Conservation (phyloP, 2,888 invertebrate genomes). For the Acleris literana region DNA sequence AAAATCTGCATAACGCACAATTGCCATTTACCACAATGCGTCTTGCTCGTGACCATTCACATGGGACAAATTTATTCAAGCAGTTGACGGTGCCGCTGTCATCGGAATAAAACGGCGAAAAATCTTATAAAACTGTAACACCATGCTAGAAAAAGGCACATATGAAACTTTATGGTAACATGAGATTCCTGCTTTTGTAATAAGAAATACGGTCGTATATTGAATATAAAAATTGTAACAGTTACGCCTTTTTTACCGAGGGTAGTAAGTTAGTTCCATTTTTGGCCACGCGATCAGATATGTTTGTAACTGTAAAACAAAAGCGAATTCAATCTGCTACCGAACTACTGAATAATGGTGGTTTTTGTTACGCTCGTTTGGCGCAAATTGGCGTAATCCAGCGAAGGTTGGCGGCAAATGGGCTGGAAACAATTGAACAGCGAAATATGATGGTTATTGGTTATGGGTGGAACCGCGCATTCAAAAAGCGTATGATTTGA, state of each 20-base stretch:
- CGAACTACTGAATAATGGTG: slow-evolving; percentile 34
- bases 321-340: slow-evolving; percentile 34
- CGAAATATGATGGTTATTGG: slow-evolving; percentile 23
- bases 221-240: too few species aligned
- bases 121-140: background rate
- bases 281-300: slow-evolving; percentile 13
- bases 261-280: background rate
- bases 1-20: slow-evolving; percentile 19
- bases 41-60: slow-evolving; percentile 14
- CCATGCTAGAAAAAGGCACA: too few species aligned
- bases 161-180: too few species aligned
- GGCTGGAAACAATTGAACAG: slow-evolving; percentile 44
- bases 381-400: slow-evolving; percentile 51
- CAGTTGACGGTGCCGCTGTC: slow-evolving; percentile 19
- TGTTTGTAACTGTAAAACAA: slow-evolving; percentile 27
- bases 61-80: slow-evolving; percentile 6
- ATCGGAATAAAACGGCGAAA: background rate
- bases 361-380: slow-evolving; percentile 52
- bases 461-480: slow-evolving; percentile 3
- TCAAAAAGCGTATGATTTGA: slow-evolving; percentile 1
- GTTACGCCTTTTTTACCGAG: too few species aligned
- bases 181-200: too few species aligned
- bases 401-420: slow-evolving; percentile 49
- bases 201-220: too few species aligned
- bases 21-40: slow-evolving; percentile 14